Percentiles rank a stretch among this genome's conserved stretches.
Evolutionary conservation across 2,113 vertebrate species (phyloP).

Genomic region (Thunnus thynnus): DNA sequence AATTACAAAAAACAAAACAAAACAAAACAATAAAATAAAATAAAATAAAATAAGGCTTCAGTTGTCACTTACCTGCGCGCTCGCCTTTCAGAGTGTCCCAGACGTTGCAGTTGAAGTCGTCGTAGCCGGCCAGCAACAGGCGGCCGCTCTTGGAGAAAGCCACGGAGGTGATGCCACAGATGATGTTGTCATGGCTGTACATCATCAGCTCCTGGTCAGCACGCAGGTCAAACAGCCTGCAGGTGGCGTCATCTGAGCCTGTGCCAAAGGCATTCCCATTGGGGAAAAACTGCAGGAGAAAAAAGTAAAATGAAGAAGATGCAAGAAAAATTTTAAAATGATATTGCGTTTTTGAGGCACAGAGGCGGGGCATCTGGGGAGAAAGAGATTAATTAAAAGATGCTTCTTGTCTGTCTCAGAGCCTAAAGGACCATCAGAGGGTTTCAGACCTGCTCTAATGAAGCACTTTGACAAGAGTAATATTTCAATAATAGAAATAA

Average conservation of each 20-base stretch:
- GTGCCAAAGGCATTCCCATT: slow-evolving; percentile 96
- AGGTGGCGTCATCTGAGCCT: slow-evolving; percentile 96
- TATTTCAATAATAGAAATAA: not conserved
- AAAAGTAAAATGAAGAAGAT: not conserved
- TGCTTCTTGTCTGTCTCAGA: not conserved
- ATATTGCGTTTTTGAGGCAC: not conserved
- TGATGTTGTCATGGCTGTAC: slow-evolving; percentile 97
- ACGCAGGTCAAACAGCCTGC: slow-evolving; percentile 96
- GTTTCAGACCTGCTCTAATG: too few relatives aligned
- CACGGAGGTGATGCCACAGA: slow-evolving; percentile 98
- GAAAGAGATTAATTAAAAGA: not conserved
- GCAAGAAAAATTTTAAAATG: not conserved
- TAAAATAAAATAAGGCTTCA: too few relatives aligned
- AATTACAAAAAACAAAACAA: not conserved
- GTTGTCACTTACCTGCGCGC: slow-evolving; percentile 88
- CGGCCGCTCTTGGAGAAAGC: slow-evolving; percentile 99
- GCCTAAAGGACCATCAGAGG: not conserved
- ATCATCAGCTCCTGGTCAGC: slow-evolving; percentile 96
- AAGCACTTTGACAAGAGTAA: not conserved
- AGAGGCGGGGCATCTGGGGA: not conserved
- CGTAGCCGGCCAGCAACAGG: slow-evolving; percentile 94
- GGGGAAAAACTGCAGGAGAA: slow-evolving; percentile 90
- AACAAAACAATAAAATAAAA: too few relatives aligned
- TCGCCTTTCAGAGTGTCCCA: slow-evolving; percentile 99
- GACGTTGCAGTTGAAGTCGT: slow-evolving; percentile 98